These are phyloP conservation scores for Leptopilina boulardi DNA, from an alignment of 1,140 invertebrate species.

Conservation along the genomic window DNA sequence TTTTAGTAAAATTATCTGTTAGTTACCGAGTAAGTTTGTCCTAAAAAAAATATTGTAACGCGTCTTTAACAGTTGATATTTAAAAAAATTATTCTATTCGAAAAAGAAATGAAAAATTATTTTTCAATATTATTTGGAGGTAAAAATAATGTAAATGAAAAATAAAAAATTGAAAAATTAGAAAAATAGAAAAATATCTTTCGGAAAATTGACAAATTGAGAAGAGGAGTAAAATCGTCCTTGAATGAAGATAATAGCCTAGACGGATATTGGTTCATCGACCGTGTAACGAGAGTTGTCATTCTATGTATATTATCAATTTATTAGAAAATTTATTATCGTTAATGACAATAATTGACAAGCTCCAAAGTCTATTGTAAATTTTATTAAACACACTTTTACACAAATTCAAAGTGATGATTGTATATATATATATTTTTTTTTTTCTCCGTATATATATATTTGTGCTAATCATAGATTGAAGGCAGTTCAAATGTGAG, in stretches of 20 bases:
- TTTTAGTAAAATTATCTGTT: too few relatives aligned
- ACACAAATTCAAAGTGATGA: neutral
- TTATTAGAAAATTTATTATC: conserved; percentile 4
- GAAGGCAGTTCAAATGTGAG: neutral
- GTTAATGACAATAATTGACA: conserved; percentile 1
- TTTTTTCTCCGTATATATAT: neutral
- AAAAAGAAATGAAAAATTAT: too few relatives aligned
- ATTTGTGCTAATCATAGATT: neutral
- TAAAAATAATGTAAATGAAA: too few relatives aligned
- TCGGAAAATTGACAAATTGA: too few relatives aligned
- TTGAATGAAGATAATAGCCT: neutral
- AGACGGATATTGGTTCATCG: conserved; percentile 2
- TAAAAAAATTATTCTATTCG: too few relatives aligned
- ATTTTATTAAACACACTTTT: neutral
- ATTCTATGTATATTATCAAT: neutral
- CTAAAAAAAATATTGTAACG: too few relatives aligned
- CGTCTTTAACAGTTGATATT: too few relatives aligned
- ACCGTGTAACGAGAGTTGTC: conserved; percentile 20
- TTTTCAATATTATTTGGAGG: too few relatives aligned
- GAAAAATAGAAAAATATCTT: too few relatives aligned
- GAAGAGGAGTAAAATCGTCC: neutral
- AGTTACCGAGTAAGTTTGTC: too few relatives aligned
- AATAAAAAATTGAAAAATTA: too few relatives aligned
- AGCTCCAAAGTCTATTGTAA: conserved; percentile 15
- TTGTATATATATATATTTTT: neutral